These are phyloP conservation scores for Euura saliciscinereae DNA, from an alignment of 1,140 invertebrate genomes.

Conservation along the genomic window DNA sequence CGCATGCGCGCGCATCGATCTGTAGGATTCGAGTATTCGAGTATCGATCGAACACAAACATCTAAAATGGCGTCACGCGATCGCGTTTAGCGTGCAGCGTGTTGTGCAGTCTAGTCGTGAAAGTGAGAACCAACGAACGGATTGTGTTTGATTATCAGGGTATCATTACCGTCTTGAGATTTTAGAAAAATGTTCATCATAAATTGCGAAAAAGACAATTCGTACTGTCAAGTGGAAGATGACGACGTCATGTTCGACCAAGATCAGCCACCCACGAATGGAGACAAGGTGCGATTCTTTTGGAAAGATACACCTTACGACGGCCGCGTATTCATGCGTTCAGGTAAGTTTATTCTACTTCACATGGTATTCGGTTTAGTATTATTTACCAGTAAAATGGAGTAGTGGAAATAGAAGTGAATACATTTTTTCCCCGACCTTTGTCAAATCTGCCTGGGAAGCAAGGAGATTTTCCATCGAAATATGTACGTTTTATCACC, in stretches of 20 bases:
- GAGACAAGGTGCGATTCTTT: neutral
- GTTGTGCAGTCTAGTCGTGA: neutral
- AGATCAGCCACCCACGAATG: neutral
- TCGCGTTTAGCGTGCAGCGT: neutral
- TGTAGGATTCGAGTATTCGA: neutral
- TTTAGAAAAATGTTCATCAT: neutral
- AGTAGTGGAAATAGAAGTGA: too few species aligned
- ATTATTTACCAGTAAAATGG: conserved; percentile 4
- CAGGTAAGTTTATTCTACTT: neutral
- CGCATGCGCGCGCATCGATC: neutral
- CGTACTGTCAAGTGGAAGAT: neutral
- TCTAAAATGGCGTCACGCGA: neutral
- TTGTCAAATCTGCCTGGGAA: too few species aligned
- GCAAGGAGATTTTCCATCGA: conserved; percentile 2
- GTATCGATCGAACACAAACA: neutral
- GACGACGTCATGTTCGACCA: neutral
- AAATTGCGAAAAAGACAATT: neutral
- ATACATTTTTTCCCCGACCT: too few species aligned
- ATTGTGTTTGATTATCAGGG: neutral
- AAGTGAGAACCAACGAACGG: too few species aligned
- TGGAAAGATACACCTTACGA: neutral
- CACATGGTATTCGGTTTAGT: neutral
- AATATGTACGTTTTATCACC: neutral
- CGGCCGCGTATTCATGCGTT: neutral
- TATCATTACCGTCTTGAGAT: neutral